Evolutionary conservation across 2,797 vertebrate genomes (phyloP).

Genomic region (Hemibagrus guttatus): DNA sequence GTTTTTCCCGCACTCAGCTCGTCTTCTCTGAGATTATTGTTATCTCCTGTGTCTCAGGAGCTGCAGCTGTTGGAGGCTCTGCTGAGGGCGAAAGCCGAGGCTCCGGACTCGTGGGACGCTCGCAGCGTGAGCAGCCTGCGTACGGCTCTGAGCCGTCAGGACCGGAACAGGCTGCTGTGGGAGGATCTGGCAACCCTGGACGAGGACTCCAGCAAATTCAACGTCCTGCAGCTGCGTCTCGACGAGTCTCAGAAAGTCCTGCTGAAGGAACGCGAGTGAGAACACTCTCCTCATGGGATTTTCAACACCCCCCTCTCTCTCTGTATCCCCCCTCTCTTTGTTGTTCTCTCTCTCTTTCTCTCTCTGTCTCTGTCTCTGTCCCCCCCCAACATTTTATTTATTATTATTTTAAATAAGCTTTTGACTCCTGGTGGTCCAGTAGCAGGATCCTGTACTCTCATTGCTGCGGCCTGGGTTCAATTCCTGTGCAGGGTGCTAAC

Average conservation of each 20-base stretch:
- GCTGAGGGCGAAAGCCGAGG: conserved; percentile 77
- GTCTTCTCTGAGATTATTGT: not conserved
- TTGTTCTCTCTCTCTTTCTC: no score
- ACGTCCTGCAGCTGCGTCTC: conserved; percentile 84
- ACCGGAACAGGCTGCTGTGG: conserved; percentile 88
- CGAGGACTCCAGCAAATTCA: conserved; percentile 88
- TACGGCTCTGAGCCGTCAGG: conserved; percentile 79
- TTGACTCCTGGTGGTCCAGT: no score
- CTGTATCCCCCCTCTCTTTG: no score
- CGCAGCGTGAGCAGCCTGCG: conserved; percentile 70
- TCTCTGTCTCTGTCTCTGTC: no score
- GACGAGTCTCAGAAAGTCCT: conserved; percentile 94
- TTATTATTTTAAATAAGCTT: no score
- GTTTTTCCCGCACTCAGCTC: not conserved
- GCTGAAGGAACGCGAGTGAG: conserved; percentile 86
- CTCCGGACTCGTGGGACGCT: conserved; percentile 79
- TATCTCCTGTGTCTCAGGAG: conserved; percentile 73
- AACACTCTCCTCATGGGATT: not conserved
- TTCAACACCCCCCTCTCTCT: no score
- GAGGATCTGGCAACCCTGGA: conserved; percentile 79
- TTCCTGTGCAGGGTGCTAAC: no score
- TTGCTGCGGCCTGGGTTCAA: no score
- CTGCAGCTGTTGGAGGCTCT: conserved; percentile 83
- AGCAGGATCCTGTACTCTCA: no score
- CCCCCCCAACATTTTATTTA: no score